Percentiles rank a stretch among this genome's conserved stretches.
Conservation (phyloP, 2,797 vertebrate genomes). For the Eremophila alpestris region DNA sequence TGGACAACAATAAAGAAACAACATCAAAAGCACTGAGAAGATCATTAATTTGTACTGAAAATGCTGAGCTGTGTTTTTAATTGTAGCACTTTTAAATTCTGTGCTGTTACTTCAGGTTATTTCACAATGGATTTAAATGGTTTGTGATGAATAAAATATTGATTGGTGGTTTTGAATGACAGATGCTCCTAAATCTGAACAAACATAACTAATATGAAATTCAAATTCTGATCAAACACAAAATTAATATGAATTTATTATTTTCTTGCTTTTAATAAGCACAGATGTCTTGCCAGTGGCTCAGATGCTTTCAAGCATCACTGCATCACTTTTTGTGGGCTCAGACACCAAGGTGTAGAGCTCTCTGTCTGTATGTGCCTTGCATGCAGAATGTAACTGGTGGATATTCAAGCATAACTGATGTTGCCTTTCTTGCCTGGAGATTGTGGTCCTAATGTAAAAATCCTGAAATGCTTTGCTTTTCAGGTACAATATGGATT, state of each 20-base stretch:
- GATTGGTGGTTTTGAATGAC: slow-evolving; percentile 18
- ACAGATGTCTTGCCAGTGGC: slow-evolving; percentile 31
- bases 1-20: neutral
- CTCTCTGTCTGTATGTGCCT: neutral
- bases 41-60: neutral
- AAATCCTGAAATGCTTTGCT: neutral
- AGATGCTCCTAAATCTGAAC: slow-evolving; percentile 27
- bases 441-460: neutral
- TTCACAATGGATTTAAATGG: slow-evolving; percentile 33
- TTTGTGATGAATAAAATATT: slow-evolving; percentile 48
- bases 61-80: neutral
- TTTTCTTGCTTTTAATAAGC: slow-evolving; percentile 47
- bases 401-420: neutral
- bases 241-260: slow-evolving; percentile 58
- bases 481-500: neutral
- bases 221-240: slow-evolving; percentile 62
- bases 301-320: slow-evolving; percentile 2
- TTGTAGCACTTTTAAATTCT: slow-evolving; percentile 3
- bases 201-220: slow-evolving; percentile 59
- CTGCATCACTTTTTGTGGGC: slow-evolving; percentile 5
- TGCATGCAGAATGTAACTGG: neutral
- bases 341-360: neutral
- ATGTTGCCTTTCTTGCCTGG: neutral
- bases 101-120: neutral
- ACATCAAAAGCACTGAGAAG: neutral